phyloP scores from a whole-genome alignment of 92 coral and sea anemone genomes.

The Parazoanthus atlanticus region DNA sequence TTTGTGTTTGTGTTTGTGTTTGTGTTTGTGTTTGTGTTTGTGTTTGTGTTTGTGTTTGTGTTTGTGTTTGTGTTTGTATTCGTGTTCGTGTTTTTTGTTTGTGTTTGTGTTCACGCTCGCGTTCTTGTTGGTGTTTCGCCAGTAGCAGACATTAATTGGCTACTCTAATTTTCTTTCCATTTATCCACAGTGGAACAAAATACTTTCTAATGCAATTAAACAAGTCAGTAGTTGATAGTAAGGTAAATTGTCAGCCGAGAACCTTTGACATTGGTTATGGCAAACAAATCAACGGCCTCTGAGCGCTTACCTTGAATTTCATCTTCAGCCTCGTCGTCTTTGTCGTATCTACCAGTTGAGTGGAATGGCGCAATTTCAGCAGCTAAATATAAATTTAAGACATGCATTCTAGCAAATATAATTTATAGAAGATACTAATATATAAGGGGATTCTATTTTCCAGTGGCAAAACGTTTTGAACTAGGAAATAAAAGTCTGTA shows the following conservation, averaged over 20 bases:
- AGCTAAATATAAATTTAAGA: conserved; percentile 14
- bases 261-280: neutral
- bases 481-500: no score
- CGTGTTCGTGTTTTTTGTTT: no score
- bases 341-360: conserved; percentile 84
- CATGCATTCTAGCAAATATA: neutral
- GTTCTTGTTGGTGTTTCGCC: no score
- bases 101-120: no score
- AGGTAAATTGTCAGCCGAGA: neutral
- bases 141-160: neutral
- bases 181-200: neutral
- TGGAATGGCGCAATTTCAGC: conserved; percentile 73
- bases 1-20: no score
- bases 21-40: no score
- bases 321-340: conserved; percentile 97
- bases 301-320: conserved; percentile 83
- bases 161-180: no score
- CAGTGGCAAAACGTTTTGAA: neutral
- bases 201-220: neutral
- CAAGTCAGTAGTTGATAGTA: neutral
- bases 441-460: neutral
- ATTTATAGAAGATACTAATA: neutral
- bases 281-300: neutral
- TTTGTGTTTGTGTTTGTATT: no score
- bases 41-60: no score